Conservation (phyloP, 37 sponge, comb jelly and placozoan species). For the Cliona cf. orientalis region DNA sequence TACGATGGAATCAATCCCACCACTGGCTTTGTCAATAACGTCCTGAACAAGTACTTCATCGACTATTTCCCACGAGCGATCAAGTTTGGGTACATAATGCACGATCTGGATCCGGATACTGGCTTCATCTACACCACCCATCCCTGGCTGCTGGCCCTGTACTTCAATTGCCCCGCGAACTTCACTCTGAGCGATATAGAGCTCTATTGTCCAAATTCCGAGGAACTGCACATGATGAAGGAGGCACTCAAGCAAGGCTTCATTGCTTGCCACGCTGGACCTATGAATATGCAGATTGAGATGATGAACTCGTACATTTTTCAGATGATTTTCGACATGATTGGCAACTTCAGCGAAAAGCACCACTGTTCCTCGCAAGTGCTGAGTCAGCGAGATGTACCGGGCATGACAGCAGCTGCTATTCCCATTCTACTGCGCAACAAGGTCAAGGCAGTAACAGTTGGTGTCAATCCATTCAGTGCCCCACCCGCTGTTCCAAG, state of each 20-base stretch:
- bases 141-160: conserved; percentile 72
- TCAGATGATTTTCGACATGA: not conserved
- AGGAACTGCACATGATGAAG: conserved; percentile 15
- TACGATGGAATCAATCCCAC: conserved; percentile 68
- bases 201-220: conserved; percentile 46
- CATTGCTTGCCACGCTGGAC: conserved; percentile 67
- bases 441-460: conserved; percentile 43
- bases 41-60: conserved; percentile 67
- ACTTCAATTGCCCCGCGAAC: conserved; percentile 75
- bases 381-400: conserved; percentile 68
- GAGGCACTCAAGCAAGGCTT: conserved; percentile 27
- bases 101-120: not conserved
- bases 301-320: conserved; percentile 51
- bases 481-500: conserved; percentile 75
- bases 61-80: conserved; percentile 69
- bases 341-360: not conserved
- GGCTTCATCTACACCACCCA: conserved; percentile 79
- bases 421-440: conserved; percentile 6
- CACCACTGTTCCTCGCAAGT: conserved; percentile 15
- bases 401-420: conserved; percentile 45
- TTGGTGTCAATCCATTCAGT: conserved; percentile 76
- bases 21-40: conserved; percentile 47
- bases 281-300: conserved; percentile 78
- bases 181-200: conserved; percentile 46
- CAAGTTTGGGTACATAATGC: conserved; percentile 24